Evolutionary conservation across 2,113 vertebrate species (phyloP).

Genomic region (Neolamprologus toae): DNA sequence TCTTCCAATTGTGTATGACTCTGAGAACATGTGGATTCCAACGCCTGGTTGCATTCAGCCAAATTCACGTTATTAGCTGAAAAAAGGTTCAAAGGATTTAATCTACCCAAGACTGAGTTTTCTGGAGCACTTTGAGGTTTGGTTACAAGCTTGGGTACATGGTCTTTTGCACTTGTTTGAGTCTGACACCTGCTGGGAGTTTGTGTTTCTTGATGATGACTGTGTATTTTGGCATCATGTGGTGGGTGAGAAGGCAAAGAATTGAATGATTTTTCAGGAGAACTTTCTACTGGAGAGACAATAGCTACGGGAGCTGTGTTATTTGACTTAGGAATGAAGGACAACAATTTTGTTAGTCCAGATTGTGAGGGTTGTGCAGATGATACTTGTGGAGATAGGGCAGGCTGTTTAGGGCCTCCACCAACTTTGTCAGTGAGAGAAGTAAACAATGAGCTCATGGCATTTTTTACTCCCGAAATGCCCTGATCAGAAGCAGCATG

Average conservation of each 20-base stretch:
- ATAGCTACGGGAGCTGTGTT: conserved; percentile 62
- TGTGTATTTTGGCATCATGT: conserved; percentile 28
- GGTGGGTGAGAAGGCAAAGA: conserved; percentile 52
- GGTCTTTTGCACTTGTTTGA: neutral
- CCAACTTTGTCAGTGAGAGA: conserved; percentile 83
- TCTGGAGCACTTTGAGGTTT: conserved; percentile 59
- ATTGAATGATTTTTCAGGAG: conserved; percentile 51
- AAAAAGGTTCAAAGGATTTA: conserved; percentile 73
- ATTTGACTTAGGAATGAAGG: conserved; percentile 65
- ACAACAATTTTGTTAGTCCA: conserved; percentile 67
- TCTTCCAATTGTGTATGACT: neutral
- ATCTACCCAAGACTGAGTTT: conserved; percentile 73
- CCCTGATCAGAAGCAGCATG: conserved; percentile 54
- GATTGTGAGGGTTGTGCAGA: conserved; percentile 52
- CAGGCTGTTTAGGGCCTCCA: conserved; percentile 72
- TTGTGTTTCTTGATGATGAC: neutral
- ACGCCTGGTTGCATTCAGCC: neutral
- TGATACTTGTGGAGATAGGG: conserved; percentile 56
- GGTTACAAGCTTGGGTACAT: conserved; percentile 3
- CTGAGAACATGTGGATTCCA: neutral
- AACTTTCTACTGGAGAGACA: conserved; percentile 56
- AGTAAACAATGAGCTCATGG: conserved; percentile 79
- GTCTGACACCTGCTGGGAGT: neutral
- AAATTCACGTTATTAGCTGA: conserved; percentile 13
- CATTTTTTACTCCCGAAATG: conserved; percentile 77